Conservation (phyloP, 1,140 invertebrate genomes). For the Carposina sasakii region DNA sequence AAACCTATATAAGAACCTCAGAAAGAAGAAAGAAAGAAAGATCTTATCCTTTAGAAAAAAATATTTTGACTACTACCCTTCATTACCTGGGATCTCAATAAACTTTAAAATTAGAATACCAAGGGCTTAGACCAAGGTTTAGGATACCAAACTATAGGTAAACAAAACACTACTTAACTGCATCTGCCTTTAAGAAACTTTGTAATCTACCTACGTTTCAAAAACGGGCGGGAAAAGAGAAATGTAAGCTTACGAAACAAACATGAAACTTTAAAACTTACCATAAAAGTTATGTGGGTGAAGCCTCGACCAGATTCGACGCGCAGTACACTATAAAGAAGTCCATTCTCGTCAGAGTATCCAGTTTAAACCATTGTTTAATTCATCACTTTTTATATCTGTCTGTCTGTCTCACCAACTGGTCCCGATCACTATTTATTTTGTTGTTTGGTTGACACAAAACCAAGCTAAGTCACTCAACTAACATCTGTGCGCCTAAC, state of each 20-base stretch:
- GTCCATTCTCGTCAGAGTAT: slow-evolving; percentile 55
- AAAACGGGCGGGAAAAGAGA: slow-evolving; percentile 41
- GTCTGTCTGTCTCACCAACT: too few species aligned
- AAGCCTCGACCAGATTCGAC: slow-evolving; percentile 54
- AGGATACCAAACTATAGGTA: slow-evolving; percentile 13
- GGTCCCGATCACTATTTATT: slow-evolving; percentile 62
- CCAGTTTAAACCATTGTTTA: slow-evolving; percentile 62
- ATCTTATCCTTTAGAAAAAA: too few species aligned
- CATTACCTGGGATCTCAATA: too few species aligned
- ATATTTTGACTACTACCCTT: too few species aligned
- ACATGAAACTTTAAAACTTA: slow-evolving; percentile 66
- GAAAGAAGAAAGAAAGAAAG: too few species aligned
- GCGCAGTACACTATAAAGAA: slow-evolving; percentile 39
- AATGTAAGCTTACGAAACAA: slow-evolving; percentile 56
- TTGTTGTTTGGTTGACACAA: slow-evolving; percentile 62
- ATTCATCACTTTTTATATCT: slow-evolving; percentile 58
- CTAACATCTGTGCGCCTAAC: too few species aligned
- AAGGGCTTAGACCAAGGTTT: too few species aligned
- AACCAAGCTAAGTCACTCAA: slow-evolving; percentile 56
- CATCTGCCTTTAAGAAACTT: too few species aligned
- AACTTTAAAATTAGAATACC: too few species aligned
- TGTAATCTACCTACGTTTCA: too few species aligned
- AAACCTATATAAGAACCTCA: too few species aligned
- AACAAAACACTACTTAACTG: slow-evolving; percentile 22
- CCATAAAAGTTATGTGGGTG: slow-evolving; percentile 67